Evolutionary conservation across 2,888 invertebrate species (phyloP), one percentile per base, ranked within the genome.

Genomic region (Melipona bicolor): DNA sequence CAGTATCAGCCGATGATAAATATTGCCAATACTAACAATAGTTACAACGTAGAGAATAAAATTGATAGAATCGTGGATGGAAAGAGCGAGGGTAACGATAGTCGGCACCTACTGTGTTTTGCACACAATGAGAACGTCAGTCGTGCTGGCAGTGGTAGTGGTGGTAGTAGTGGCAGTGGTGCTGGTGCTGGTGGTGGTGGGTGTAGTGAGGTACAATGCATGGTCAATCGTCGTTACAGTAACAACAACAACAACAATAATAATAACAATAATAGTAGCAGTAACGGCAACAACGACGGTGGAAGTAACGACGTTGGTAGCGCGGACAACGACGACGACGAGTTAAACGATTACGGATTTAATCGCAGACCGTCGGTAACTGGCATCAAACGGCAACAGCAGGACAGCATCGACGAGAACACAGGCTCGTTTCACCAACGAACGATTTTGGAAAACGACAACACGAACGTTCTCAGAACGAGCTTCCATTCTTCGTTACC

Each of bases 261-360:
- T 0, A 98, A 95, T 52, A 95, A 96, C 81, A 97, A 97, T 85
- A 98, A 98, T 92, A 98, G 98, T 91, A 98, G 98, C 19, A 97
- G 98, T 92, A 97, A 97, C 3, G 36, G 4, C 4, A 21, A 27
- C 13, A 68, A 95, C 84, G 94, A 95, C 11, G 94, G 93, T 71
- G 95, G 95, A 91, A 96, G 96, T 79, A 95, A 67, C 6, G 36
- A 21, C 17, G 24, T 24, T 32, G 4, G 52, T 2, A 19, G 62
- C 11, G 32, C 17, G 1, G 74, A 76, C 1, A 24, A 79, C 36
- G 56, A 74, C 24, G 64, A 78, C 15, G 77, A 98, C 91, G 98
- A 98, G n/a, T 97, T 98, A 92, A 97, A 98, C 90, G 98, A 98
- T 92, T 98, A 98, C 91, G 98, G 98, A 0, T 98, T 98, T 94